Evolutionary conservation across 1,140 invertebrate species (phyloP).

Genomic region (Hyles vespertilio): DNA sequence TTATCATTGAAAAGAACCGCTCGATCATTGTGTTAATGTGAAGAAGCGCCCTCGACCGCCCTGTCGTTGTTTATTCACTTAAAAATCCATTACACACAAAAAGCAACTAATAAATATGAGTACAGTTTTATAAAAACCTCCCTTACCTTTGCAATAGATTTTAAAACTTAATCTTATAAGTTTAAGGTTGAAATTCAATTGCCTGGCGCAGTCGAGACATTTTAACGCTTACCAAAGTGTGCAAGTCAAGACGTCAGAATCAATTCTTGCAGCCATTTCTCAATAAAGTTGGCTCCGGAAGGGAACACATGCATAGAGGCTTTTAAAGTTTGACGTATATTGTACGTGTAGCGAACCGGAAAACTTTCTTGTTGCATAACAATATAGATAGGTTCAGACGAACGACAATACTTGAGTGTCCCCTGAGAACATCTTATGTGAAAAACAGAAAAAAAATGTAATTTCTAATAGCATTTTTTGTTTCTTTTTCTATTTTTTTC

Average conservation of each 20-base stretch:
- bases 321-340: slow-evolving; percentile 64
- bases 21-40: neutral
- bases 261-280: slow-evolving; percentile 66
- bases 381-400: neutral
- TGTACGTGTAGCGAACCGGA: slow-evolving; percentile 8
- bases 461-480: no score
- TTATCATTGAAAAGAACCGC: no score
- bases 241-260: slow-evolving; percentile 52
- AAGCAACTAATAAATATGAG: slow-evolving; percentile 66
- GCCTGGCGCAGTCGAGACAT: slow-evolving; percentile 24
- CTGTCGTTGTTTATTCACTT: slow-evolving; percentile 66
- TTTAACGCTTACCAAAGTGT: slow-evolving; percentile 56
- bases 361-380: neutral
- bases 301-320: slow-evolving; percentile 44
- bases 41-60: slow-evolving; percentile 1
- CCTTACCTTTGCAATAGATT: slow-evolving; percentile 7
- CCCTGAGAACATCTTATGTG: no score
- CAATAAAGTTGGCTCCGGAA: slow-evolving; percentile 50
- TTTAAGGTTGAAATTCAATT: slow-evolving; percentile 22
- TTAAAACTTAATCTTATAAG: slow-evolving; percentile 10
- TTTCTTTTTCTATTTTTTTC: no score
- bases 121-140: slow-evolving; percentile 35
- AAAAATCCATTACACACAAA: slow-evolving; percentile 70
- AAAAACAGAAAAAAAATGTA: no score
- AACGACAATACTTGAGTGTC: neutral